Evolutionary conservation across 2,113 vertebrate species (phyloP).

Genomic region (Sinosuthora webbiana): DNA sequence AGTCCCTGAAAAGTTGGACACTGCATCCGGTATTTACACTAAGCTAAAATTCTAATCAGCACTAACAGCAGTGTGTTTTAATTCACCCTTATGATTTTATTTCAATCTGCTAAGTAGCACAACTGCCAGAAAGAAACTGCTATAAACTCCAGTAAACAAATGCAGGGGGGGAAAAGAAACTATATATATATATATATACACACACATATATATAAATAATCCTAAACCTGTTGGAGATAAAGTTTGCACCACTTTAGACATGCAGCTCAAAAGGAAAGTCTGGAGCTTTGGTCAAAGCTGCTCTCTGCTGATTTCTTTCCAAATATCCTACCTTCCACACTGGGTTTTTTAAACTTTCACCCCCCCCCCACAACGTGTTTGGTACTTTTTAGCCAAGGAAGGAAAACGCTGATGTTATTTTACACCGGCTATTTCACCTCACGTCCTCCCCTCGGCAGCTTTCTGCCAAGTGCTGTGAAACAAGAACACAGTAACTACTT

Average conservation of each 20-base stretch:
- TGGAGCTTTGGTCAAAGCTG: not conserved
- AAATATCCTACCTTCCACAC: constrained; percentile 8
- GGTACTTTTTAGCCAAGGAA: constrained; percentile 53
- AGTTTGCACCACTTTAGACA: constrained; percentile 70
- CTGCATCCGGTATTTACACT: constrained; percentile 85
- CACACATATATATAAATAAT: not conserved
- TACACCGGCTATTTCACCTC: constrained; percentile 68
- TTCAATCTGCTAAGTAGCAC: constrained; percentile 84
- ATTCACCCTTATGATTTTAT: constrained; percentile 85
- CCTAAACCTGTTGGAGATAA: constrained; percentile 66
- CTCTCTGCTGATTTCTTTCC: constrained; percentile 40
- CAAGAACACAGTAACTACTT: constrained; percentile 82
- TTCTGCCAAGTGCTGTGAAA: constrained; percentile 80
- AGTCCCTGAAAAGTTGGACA: constrained; percentile 85
- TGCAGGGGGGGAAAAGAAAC: not conserved
- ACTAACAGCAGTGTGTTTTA: constrained; percentile 83
- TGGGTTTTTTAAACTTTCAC: not conserved
- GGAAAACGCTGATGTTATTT: constrained; percentile 57
- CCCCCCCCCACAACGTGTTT: not conserved
- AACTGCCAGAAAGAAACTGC: constrained; percentile 84
- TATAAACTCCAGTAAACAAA: constrained; percentile 84
- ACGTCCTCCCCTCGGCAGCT: constrained; percentile 62
- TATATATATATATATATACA: not conserved
- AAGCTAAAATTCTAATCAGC: constrained; percentile 83
- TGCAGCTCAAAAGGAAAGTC: constrained; percentile 52